phyloP scores from a whole-genome alignment of 37 sponge, comb jelly and placozoan species.

The Bolinopsis microptera region DNA sequence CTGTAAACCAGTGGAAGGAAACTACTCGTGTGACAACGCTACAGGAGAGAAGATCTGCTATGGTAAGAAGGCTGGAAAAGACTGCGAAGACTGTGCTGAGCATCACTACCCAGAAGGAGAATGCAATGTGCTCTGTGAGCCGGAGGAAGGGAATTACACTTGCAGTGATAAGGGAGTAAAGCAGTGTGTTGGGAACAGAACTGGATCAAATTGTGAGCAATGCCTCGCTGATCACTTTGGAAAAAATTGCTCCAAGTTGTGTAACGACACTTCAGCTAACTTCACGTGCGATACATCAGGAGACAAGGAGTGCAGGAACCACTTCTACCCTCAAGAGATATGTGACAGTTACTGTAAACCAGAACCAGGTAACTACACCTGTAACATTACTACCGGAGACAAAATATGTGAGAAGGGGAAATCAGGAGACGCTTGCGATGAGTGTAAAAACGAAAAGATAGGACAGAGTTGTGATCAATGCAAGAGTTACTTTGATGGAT shows the following conservation, averaged over 20 bases:
- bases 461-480: not conserved
- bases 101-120: not conserved
- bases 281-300: not conserved
- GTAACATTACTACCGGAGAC: not conserved
- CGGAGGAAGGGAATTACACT: not conserved
- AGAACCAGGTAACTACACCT: not conserved
- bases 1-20: not conserved
- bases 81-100: not conserved
- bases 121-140: not conserved
- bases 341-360: not conserved
- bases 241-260: not conserved
- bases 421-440: not conserved
- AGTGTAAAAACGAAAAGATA: not conserved
- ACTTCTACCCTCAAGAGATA: not conserved
- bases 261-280: not conserved
- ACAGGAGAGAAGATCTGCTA: not conserved
- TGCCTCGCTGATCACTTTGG: not conserved
- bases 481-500: not conserved
- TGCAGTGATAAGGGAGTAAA: not conserved
- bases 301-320: not conserved
- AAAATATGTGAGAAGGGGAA: not conserved
- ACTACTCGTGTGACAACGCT: not conserved
- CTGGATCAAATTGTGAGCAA: not conserved
- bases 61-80: not conserved
- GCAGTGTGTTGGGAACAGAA: not conserved